Conservation (phyloP, 2,797 vertebrate genomes). For the Molossus molossus region DNA sequence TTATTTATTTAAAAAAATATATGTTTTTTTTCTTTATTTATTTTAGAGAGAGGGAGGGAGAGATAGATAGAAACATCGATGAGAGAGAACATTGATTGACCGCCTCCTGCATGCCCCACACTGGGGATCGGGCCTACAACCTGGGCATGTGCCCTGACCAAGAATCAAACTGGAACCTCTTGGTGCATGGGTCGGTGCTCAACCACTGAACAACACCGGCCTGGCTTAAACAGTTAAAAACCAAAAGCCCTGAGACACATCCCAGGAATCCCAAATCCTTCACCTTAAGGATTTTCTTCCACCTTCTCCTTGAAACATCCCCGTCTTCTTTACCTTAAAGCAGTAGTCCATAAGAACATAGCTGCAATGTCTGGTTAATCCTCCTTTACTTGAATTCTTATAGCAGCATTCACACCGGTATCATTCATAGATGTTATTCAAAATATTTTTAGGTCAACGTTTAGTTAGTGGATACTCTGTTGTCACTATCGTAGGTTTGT, state of each 20-base stretch:
- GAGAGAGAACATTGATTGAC: too few relatives aligned
- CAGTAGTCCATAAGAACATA: background rate
- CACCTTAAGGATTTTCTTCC: background rate
- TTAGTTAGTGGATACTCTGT: background rate
- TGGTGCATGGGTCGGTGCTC: too few relatives aligned
- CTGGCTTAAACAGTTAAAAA: rapidly evolving
- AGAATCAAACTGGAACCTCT: too few relatives aligned
- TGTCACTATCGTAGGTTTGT: background rate
- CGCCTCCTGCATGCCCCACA: too few relatives aligned
- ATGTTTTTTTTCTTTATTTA: too few relatives aligned
- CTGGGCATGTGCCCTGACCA: too few relatives aligned
- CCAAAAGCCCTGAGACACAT: background rate
- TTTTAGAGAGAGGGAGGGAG: too few relatives aligned
- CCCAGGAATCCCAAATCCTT: background rate
- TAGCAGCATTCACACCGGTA: background rate
- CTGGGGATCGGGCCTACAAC: too few relatives aligned
- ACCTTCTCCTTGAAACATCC: background rate
- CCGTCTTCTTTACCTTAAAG: background rate
- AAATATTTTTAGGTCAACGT: background rate
- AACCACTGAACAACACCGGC: too few relatives aligned
- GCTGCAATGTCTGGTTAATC: background rate
- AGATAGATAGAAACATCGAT: too few relatives aligned
- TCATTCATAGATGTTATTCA: background rate
- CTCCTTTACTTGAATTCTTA: background rate
- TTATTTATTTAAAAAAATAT: too few relatives aligned